These are phyloP conservation scores for Thymelicus sylvestris DNA, from an alignment of 2,888 invertebrate species.

Conservation along the genomic window DNA sequence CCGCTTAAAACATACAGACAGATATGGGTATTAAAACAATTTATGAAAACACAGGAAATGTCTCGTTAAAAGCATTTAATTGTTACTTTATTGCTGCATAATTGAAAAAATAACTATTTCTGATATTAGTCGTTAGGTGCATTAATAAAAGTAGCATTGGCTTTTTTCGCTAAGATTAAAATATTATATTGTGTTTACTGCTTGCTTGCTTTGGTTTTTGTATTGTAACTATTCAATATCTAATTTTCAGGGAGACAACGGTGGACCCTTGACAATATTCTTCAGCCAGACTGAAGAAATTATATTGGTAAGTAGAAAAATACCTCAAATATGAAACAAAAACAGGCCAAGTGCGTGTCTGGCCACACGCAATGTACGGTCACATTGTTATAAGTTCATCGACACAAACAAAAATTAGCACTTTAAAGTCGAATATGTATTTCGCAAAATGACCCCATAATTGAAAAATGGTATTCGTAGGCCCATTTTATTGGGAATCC, in stretches of 20 bases:
- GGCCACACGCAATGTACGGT: too few relatives aligned
- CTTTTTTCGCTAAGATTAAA: too few relatives aligned
- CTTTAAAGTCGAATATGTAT: too few relatives aligned
- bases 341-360: too few relatives aligned
- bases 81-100: background rate
- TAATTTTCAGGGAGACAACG: slow-evolving; percentile 74
- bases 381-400: too few relatives aligned
- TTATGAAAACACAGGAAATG: background rate
- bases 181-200: too few relatives aligned
- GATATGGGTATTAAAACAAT: background rate
- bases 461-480: too few relatives aligned
- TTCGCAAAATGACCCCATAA: too few relatives aligned
- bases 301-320: slow-evolving; percentile 62
- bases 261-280: slow-evolving; percentile 73
- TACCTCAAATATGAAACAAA: background rate
- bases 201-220: too few relatives aligned
- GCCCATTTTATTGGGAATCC: too few relatives aligned
- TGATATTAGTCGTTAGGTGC: background rate
- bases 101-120: background rate
- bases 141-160: background rate
- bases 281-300: slow-evolving; percentile 63
- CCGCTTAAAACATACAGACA: background rate
- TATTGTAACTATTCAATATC: too few relatives aligned
- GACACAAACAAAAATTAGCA: too few relatives aligned
- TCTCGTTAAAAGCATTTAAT: background rate